Evolutionary conservation across 2,888 invertebrate species (phyloP).

Genomic region (Euclidia mi): DNA sequence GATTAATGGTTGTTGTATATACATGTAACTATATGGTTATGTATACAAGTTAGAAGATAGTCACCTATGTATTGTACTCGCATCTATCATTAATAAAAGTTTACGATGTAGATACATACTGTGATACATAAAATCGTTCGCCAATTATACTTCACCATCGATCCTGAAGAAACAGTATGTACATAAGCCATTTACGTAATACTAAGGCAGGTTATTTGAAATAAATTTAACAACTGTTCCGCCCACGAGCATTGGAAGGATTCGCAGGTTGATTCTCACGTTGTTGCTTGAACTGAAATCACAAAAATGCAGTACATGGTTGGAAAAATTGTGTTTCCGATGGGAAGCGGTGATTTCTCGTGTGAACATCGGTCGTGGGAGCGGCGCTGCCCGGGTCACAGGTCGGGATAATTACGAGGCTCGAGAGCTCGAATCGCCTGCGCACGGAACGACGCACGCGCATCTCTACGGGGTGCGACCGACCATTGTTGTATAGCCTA

Average conservation of each 20-base stretch:
- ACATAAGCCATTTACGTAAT: too few species aligned
- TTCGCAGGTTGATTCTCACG: slow-evolving; percentile 28
- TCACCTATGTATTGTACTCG: too few species aligned
- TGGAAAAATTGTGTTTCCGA: slow-evolving; percentile 68
- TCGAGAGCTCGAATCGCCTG: slow-evolving; percentile 56
- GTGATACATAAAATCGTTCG: too few species aligned
- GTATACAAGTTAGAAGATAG: too few species aligned
- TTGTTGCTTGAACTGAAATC: slow-evolving; percentile 25
- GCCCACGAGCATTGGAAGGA: slow-evolving; percentile 7
- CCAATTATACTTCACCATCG: too few species aligned
- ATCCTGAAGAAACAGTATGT: too few species aligned
- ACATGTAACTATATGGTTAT: too few species aligned
- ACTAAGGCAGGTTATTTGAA: slow-evolving; percentile 3
- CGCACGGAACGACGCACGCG: slow-evolving; percentile 58
- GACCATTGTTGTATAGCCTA: not conserved
- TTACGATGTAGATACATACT: too few species aligned
- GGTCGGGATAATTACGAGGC: slow-evolving; percentile 83
- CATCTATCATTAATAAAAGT: too few species aligned
- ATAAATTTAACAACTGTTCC: not conserved
- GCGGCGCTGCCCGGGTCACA: slow-evolving; percentile 76
- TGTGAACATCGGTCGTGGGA: slow-evolving; percentile 85
- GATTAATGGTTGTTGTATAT: slow-evolving; percentile 51
- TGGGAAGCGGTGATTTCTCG: slow-evolving; percentile 85
- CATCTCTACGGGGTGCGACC: slow-evolving; percentile 54
- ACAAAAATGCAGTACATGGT: slow-evolving; percentile 44